Base-by-base conservation (phyloP, 1,140 invertebrate species). In the Sycophaga agraensis region DNA sequence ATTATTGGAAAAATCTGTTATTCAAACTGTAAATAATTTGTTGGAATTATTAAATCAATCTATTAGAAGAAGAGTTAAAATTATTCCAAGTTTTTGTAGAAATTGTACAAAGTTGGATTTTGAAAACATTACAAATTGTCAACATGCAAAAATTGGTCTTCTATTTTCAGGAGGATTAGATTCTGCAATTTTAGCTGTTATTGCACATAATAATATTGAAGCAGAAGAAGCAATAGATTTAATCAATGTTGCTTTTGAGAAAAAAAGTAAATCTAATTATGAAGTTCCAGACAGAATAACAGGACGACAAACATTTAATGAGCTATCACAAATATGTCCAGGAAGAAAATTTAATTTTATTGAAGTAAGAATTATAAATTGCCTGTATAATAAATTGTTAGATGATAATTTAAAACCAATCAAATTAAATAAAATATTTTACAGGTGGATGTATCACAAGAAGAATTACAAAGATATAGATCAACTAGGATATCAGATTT, bases 151-250 rank as follows among this genome's bases (percentile, higher is more conserved):
- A 77, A 80, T 94, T 37, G 94, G 89, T 31, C 79, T 98, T 62
- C 81, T 97, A 66, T 99, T 98, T 84, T 98, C 96, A 68, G 96
- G 96, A 55, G 97, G 97, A 24, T 82, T 99, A 12, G 97, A 99
- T 82, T 98, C 96, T 43, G 88, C 93, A 24, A 85, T 98, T 68
- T 79, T 99, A 63, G 90, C 96, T 31, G 82, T 88, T 31, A 73
- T 98, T 24, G 87, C 90, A 17, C 83, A 96, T 76, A 87, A 87
- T 82, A 89, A 85, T 82, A 73, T 95, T 21, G 81, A 87, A 4
- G 64, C 69, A 63, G 70, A 83, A 37, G 87, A 92, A 73, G 83
- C 88, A 34, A 94, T 98, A 69, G 96, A 98, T 81, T 84, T 98
- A n/a, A 84, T 98, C 17, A 99, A 98, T 86, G 93, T 98, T 26